phyloP scores from a whole-genome alignment of 2,797 vertebrate genomes.

The Liparis tanakae region DNA sequence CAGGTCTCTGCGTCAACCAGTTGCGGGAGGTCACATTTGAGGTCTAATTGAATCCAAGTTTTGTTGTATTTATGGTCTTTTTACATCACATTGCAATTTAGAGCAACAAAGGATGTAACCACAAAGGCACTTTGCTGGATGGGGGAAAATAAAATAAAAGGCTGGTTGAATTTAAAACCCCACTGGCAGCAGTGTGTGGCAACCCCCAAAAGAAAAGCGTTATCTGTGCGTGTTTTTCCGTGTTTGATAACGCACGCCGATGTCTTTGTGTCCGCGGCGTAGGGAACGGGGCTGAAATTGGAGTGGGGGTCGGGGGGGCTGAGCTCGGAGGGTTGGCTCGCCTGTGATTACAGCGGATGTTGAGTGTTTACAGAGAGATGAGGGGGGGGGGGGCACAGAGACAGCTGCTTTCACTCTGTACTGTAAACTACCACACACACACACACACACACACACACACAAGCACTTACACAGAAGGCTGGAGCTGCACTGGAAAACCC shows the following conservation, averaged over 20 bases:
- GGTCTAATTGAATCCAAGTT: conserved; percentile 51
- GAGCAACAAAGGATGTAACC: conserved; percentile 44
- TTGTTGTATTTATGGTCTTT: conserved; percentile 33
- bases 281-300: conserved; percentile 46
- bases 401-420: conserved; percentile 83
- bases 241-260: conserved; percentile 28
- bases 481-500: conserved; percentile 72
- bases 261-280: conserved; percentile 47
- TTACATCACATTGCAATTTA: conserved; percentile 41
- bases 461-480: conserved; percentile 66
- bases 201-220: conserved; percentile 18
- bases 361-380: conserved; percentile 78
- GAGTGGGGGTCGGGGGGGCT: conserved; percentile 21
- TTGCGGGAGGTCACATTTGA: conserved; percentile 54
- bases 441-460: conserved; percentile 53
- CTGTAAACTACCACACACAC: conserved; percentile 68
- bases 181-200: conserved; percentile 21
- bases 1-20: conserved; percentile 50
- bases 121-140: conserved; percentile 43
- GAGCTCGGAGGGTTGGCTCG: conserved; percentile 70
- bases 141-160: conserved; percentile 45
- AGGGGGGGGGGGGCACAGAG: conserved; percentile 44
- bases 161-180: conserved; percentile 16
- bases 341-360: conserved; percentile 82
- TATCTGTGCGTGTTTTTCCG: conserved; percentile 23